Conservation (phyloP, 2,888 invertebrate genomes). For the Isoperla grammatica region DNA sequence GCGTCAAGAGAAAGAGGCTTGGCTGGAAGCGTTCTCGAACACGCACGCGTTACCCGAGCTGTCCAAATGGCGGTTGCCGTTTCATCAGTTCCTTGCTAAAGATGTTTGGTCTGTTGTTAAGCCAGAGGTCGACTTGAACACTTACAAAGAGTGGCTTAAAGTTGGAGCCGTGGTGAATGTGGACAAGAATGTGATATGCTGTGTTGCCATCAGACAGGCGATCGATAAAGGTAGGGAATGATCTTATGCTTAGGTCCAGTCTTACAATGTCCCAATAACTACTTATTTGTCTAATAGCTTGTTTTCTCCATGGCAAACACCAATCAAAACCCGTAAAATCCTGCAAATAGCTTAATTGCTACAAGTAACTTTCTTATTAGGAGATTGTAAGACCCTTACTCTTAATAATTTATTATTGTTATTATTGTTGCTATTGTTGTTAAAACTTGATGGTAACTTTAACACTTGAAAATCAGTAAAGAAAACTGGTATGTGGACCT, state of each 20-base stretch:
- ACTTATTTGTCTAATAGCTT: too few relatives aligned
- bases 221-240: not conserved
- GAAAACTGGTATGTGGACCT: too few relatives aligned
- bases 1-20: constrained; percentile 45
- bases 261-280: too few relatives aligned
- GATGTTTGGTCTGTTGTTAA: constrained; percentile 22
- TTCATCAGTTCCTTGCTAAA: constrained; percentile 36
- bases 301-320: too few relatives aligned
- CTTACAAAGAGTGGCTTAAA: constrained; percentile 45
- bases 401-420: not conserved
- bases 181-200: constrained; percentile 3
- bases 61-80: constrained; percentile 48
- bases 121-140: constrained; percentile 46
- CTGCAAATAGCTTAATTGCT: too few relatives aligned
- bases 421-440: not conserved
- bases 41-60: constrained; percentile 45
- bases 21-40: constrained; percentile 44
- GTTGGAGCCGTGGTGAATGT: constrained; percentile 6
- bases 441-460: too few relatives aligned
- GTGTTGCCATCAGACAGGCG: constrained; percentile 11
- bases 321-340: too few relatives aligned
- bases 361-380: too few relatives aligned
- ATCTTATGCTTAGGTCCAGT: too few relatives aligned
- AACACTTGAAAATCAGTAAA: too few relatives aligned
- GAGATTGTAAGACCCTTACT: too few relatives aligned